Evolutionary conservation across 2,113 vertebrate species (phyloP).

Genomic region (Caracal caracal): DNA sequence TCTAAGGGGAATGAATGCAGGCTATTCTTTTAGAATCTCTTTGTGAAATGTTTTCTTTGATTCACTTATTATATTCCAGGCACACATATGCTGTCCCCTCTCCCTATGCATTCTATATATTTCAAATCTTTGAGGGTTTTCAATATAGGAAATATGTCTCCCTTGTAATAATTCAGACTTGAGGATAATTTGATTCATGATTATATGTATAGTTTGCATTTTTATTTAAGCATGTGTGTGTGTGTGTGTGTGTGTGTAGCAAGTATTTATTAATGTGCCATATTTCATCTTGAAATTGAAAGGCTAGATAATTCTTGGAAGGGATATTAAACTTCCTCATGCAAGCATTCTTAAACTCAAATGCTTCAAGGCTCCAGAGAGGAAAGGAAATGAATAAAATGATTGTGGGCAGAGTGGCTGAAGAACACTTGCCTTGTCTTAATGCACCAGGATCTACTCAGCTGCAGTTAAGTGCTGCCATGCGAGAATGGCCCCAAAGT

Average conservation of each 20-base stretch:
- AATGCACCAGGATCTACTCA: background rate
- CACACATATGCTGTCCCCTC: background rate
- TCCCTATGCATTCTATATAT: background rate
- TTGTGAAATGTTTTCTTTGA: background rate
- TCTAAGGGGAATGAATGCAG: background rate
- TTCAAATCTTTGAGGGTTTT: background rate
- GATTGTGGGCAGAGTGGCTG: background rate
- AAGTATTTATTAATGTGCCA: background rate
- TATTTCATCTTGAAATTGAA: slow-evolving; percentile 42
- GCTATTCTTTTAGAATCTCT: background rate
- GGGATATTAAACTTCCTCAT: background rate
- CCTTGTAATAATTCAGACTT: background rate
- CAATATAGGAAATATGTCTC: background rate
- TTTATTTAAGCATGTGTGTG: background rate
- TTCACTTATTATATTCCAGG: background rate
- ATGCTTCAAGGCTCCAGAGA: background rate
- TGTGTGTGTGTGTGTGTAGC: background rate
- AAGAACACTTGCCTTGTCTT: background rate
- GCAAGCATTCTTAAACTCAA: background rate
- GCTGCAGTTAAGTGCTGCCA: background rate
- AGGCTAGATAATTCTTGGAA: background rate
- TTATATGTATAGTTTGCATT: background rate
- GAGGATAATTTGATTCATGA: background rate
- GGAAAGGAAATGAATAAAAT: background rate
- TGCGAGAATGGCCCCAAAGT: background rate